phyloP scores from a whole-genome alignment of 2,113 vertebrate species.

The Alosa alosa region DNA sequence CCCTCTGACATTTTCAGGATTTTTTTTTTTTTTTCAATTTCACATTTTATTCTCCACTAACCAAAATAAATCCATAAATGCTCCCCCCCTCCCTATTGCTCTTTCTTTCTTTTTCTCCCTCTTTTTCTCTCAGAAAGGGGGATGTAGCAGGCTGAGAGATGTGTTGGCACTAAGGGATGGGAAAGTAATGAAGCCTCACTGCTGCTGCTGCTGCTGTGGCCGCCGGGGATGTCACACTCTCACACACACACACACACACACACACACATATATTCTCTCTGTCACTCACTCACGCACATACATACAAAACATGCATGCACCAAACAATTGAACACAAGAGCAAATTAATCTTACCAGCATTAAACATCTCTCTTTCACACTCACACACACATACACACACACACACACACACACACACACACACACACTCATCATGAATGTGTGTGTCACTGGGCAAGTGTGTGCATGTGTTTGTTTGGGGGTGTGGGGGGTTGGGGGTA shows the following conservation, averaged over 20 bases:
- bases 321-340: too few relatives aligned
- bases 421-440: too few relatives aligned
- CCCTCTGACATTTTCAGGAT: too few relatives aligned
- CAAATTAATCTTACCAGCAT: too few relatives aligned
- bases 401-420: too few relatives aligned
- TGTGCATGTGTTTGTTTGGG: too few relatives aligned
- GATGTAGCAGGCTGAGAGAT: conserved; percentile 35
- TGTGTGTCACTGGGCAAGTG: too few relatives aligned
- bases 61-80: conserved; percentile 6
- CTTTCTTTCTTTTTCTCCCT: not conserved
- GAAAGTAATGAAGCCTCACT: conserved; percentile 51
- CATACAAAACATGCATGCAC: not conserved
- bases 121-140: conserved; percentile 40
- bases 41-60: conserved; percentile 24
- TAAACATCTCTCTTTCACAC: too few relatives aligned
- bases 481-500: too few relatives aligned
- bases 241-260: not conserved
- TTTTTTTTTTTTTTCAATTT: too few relatives aligned
- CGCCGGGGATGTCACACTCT: not conserved
- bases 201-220: conserved; percentile 34
- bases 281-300: too few relatives aligned
- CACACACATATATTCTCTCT: not conserved
- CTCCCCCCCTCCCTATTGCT: conserved; percentile 5
- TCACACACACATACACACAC: too few relatives aligned
- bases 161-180: conserved; percentile 53